Conservation (phyloP, 35 echinoderm and acorn worm genomes). For the Strongylocentrotus purpuratus region DNA sequence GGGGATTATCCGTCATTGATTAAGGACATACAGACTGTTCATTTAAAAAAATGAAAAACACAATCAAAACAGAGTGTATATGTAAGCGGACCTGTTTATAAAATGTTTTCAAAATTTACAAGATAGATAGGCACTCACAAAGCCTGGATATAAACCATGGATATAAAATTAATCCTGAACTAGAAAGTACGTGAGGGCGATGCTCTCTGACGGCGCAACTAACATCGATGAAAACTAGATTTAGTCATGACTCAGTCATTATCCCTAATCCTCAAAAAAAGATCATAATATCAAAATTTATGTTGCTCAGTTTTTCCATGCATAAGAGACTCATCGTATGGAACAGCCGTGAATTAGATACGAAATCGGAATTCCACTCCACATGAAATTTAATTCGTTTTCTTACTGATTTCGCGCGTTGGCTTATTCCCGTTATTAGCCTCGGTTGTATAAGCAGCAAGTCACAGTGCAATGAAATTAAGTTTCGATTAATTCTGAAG, state of each 20-base stretch:
- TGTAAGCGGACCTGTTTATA: neutral
- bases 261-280: neutral
- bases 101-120: neutral
- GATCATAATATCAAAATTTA: conserved; percentile 14
- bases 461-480: conserved; percentile 3
- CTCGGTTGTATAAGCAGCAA: neutral
- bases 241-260: conserved; percentile 4
- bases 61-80: neutral
- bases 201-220: neutral
- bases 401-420: neutral
- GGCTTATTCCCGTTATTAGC: neutral
- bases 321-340: neutral
- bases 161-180: neutral
- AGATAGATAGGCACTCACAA: neutral
- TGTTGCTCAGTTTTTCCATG: neutral
- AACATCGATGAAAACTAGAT: neutral
- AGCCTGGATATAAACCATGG: neutral
- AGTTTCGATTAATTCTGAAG: neutral
- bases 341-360: conserved; percentile 2
- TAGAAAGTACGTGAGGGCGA: neutral
- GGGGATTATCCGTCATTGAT: too few species aligned
- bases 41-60: too few species aligned
- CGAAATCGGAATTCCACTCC: neutral
- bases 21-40: too few species aligned
- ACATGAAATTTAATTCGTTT: neutral